A percentile compares a stretch with the other conserved stretches of the same genome.
Evolutionary conservation across 2,797 vertebrate species (phyloP).

Genomic region (Pseudochirops cupreus): DNA sequence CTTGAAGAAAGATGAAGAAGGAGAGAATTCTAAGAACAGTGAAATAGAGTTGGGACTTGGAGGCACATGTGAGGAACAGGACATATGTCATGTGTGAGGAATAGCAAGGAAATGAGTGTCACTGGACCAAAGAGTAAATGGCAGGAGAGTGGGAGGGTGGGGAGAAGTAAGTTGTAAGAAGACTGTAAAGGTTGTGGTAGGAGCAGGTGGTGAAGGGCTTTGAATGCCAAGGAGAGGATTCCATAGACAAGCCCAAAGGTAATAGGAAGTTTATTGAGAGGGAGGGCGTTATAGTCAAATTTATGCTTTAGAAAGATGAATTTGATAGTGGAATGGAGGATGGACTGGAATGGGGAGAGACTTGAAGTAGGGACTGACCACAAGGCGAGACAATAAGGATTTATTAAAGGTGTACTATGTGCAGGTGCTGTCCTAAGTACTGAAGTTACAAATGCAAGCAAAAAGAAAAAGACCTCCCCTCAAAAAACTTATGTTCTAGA

Average conservation of each 20-base stretch:
- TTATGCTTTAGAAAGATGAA: background rate
- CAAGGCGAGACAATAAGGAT: background rate
- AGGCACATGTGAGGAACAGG: no score
- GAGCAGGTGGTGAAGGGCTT: background rate
- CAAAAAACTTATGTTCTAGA: no score
- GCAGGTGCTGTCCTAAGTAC: background rate
- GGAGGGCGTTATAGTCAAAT: background rate
- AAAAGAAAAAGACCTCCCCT: background rate
- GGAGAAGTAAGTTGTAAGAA: background rate
- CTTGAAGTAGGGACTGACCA: background rate
- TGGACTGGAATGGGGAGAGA: background rate
- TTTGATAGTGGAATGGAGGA: background rate
- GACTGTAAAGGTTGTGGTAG: background rate
- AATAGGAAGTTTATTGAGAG: background rate
- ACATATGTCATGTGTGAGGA: background rate
- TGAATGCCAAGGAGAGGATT: background rate
- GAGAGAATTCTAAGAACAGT: background rate
- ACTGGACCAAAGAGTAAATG: background rate
- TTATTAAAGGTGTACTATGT: background rate
- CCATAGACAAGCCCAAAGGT: background rate
- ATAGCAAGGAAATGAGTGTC: background rate
- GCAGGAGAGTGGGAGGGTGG: no score
- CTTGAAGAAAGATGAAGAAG: background rate
- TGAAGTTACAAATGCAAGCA: background rate
- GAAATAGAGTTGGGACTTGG: no score